Percentiles rank a stretch among this genome's conserved stretches.
Conservation (phyloP, 2,797 vertebrate genomes). For the Sibirionetta formosa region DNA sequence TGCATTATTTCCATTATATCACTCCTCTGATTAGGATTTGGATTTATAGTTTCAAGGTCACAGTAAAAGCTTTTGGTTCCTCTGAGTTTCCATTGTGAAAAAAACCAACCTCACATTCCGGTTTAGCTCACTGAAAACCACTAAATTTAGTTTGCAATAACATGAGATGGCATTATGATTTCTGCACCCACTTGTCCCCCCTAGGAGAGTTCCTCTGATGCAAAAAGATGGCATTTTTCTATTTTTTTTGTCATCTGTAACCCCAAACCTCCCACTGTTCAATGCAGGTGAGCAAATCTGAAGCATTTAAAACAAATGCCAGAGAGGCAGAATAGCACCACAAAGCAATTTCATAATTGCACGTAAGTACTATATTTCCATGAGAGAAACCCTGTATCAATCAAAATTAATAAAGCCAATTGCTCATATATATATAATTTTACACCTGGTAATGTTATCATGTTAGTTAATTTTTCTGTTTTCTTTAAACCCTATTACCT, state of each 20-base stretch:
- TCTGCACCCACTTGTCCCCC: background rate
- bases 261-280: background rate
- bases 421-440: constrained; percentile 21
- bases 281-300: background rate
- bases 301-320: background rate
- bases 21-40: background rate
- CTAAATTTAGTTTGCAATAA: background rate
- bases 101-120: background rate
- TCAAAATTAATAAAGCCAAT: background rate
- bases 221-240: background rate
- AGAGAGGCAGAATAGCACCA: background rate
- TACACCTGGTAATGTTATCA: constrained; percentile 6
- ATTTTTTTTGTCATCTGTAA: background rate
- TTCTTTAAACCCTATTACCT: constrained; percentile 11
- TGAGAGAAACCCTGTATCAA: background rate
- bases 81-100: background rate
- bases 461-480: constrained; percentile 30
- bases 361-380: background rate
- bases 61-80: background rate
- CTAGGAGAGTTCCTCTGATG: background rate
- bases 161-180: background rate
- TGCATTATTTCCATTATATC: background rate
- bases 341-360: background rate
- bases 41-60: background rate
- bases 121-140: background rate